A percentile compares a stretch with the other conserved stretches of the same genome.
Conservation (phyloP, 2,888 invertebrate genomes). For the Rhagonycha lutea region DNA sequence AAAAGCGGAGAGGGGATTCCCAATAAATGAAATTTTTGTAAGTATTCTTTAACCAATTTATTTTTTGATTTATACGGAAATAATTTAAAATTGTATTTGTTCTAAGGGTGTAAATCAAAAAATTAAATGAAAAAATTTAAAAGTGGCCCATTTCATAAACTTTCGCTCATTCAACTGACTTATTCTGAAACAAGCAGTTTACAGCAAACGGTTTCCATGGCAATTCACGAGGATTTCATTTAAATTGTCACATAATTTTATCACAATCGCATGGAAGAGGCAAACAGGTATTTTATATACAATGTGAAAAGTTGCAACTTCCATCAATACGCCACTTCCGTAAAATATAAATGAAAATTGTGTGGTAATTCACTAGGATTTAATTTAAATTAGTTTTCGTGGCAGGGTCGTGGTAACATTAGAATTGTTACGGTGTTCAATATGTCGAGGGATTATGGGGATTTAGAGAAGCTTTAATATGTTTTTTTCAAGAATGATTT, state of each 20-base stretch:
- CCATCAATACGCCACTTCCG: slow-evolving; percentile 32
- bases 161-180: slow-evolving; percentile 33
- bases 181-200: slow-evolving; percentile 42
- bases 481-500: slow-evolving; percentile 29
- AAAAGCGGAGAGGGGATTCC: neutral
- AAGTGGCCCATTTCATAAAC: slow-evolving; percentile 7
- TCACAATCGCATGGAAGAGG: slow-evolving; percentile 35
- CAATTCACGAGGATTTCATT: slow-evolving; percentile 54
- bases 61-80: neutral
- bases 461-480: slow-evolving; percentile 34
- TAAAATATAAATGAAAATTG: slow-evolving; percentile 33
- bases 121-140: neutral
- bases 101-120: neutral
- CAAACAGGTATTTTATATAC: slow-evolving; percentile 12
- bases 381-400: slow-evolving; percentile 74
- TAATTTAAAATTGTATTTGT: neutral
- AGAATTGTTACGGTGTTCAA: slow-evolving; percentile 48
- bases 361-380: slow-evolving; percentile 74
- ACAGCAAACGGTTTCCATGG: slow-evolving; percentile 53
- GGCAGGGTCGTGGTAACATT: slow-evolving; percentile 49
- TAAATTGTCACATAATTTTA: slow-evolving; percentile 50
- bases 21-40: neutral
- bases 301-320: neutral
- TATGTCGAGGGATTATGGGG: slow-evolving; percentile 40
- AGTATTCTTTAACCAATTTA: neutral